Base-by-base conservation (phyloP, 2,113 vertebrate genomes). In the Psilopsiagon aurifrons region DNA sequence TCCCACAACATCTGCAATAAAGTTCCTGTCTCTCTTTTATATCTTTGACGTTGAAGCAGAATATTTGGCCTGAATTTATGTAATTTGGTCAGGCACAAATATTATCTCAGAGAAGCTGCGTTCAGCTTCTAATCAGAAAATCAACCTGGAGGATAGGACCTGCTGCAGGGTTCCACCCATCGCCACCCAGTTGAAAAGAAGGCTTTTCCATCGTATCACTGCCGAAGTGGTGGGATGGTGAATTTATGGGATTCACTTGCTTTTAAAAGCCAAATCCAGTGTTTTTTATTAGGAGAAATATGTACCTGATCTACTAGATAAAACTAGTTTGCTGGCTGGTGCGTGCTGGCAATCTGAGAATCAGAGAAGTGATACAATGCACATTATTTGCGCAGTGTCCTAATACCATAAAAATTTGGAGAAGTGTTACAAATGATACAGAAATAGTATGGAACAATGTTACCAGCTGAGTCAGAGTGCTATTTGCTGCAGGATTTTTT, bases 11-110 rank as follows among this genome's bases (percentile, higher is more conserved):
- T 70, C 86, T 86, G 82, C 95, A 86, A 2, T 97, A 88, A 97
- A 83, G 83, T 95, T 95, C 81, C 83, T 20, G 64, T 77, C 75
- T 91, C 94, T 18, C 0, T 96, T 96, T 96, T 92, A 93, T 93
- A 81, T 92, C 91, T 96, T 87, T 97, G 97, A 97, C 94, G 90
- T 90, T 97, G 96, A 97, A 86, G 70, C 51, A 68, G 97, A 96
- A 90, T 97, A 97, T 97, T 97, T 97, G 95, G 68, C 95, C 89
- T 94, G 88, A 96, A 97, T 98, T 97, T 82, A 95, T 97, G 93
- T 91, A 82, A 95, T 97, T 97, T 96, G 93, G 83, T 92, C 88
- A 87, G 95, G 80, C 76, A 71, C 92, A 97, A 81, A 94, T 97
- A 95, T 82, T 97, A 88, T 78, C 84, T 93, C 15, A 86, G 94